These are phyloP conservation scores for Podarcis lilfordi DNA, from an alignment of 2,797 vertebrate genomes.

Conservation along the genomic window DNA sequence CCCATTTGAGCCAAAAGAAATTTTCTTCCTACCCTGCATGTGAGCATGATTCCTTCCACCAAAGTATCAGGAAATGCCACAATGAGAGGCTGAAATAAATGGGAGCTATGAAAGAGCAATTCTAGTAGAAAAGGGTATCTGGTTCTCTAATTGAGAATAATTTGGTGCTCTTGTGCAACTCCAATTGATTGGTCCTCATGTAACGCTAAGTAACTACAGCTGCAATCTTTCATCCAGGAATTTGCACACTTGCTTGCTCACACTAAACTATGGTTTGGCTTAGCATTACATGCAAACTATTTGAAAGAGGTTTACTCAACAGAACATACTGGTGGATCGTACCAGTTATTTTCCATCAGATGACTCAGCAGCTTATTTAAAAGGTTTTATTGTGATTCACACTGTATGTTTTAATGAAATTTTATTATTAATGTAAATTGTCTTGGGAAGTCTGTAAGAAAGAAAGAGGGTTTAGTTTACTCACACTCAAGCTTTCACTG, in stretches of 20 bases:
- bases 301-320: background rate
- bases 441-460: too few species aligned
- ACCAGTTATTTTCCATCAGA: background rate
- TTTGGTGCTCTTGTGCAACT: background rate
- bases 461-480: background rate
- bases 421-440: too few species aligned
- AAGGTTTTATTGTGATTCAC: too few species aligned
- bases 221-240: too few species aligned
- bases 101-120: too few species aligned
- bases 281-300: too few species aligned
- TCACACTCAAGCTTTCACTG: background rate
- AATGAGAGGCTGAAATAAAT: background rate
- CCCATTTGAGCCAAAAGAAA: background rate
- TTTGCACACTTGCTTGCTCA: too few species aligned
- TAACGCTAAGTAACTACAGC: too few species aligned
- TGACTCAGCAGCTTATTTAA: too few species aligned
- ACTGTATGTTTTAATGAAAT: too few species aligned
- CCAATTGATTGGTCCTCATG: background rate
- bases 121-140: too few species aligned
- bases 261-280: background rate
- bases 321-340: background rate
- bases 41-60: background rate
- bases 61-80: background rate
- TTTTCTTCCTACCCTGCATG: background rate
- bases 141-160: background rate